A percentile compares a stretch with the other conserved stretches of the same genome.
These are phyloP conservation scores for Melanostigma gelatinosum DNA, from an alignment of 2,113 vertebrate genomes.

Conservation along the genomic window DNA sequence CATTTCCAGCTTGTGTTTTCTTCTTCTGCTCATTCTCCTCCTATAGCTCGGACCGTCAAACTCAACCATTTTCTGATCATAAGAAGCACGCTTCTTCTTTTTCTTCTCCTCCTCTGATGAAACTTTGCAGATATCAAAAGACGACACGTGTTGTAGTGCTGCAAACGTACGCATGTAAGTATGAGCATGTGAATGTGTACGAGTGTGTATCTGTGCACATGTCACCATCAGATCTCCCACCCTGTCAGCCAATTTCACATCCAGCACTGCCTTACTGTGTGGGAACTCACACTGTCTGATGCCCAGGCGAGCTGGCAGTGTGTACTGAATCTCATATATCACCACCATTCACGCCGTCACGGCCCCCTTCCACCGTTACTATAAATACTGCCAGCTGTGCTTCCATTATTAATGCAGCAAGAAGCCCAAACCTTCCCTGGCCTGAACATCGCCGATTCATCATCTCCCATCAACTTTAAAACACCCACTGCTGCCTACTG, in stretches of 20 bases:
- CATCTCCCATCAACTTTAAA: conserved; percentile 61
- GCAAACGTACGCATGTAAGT: neutral
- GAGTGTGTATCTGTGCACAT: neutral
- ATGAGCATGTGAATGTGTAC: neutral
- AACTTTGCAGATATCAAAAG: conserved; percentile 8
- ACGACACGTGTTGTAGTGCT: neutral
- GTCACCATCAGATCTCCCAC: neutral
- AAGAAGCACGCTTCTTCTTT: neutral
- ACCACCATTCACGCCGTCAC: conserved; percentile 56
- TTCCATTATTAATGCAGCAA: conserved; percentile 79
- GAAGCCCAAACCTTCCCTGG: conserved; percentile 53
- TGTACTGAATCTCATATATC: conserved; percentile 59
- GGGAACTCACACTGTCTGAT: conserved; percentile 5
- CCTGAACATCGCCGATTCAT: conserved; percentile 58
- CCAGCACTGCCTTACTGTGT: neutral
- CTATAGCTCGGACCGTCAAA: neutral
- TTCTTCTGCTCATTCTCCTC: neutral
- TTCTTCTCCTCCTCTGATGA: conserved; percentile 16
- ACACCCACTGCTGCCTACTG: conserved; percentile 70
- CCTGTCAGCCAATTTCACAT: conserved; percentile 14
- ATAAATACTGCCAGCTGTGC: conserved; percentile 76
- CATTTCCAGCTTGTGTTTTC: neutral
- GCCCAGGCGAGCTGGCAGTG: conserved; percentile 31
- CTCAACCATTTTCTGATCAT: conserved; percentile 5
- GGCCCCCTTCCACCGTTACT: conserved; percentile 62